phyloP scores from a whole-genome alignment of 1,140 invertebrate genomes.

The Papilio dardanus region DNA sequence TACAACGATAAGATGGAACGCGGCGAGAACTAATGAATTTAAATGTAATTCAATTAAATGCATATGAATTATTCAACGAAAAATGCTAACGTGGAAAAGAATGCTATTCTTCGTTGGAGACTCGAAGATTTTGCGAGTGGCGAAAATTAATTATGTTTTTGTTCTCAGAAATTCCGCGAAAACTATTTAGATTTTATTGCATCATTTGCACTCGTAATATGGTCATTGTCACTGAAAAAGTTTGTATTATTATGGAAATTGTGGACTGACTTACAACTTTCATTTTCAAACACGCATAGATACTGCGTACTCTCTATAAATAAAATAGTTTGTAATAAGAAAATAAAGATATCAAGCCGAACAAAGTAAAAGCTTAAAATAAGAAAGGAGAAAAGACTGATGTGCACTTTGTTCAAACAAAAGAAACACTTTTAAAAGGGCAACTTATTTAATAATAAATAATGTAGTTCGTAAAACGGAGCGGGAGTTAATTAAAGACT shows the following conservation, averaged over 20 bases:
- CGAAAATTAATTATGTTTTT: constrained; percentile 64
- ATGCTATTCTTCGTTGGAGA: constrained; percentile 60
- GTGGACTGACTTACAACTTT: not conserved
- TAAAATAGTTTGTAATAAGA: too few relatives aligned
- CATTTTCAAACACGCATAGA: not conserved
- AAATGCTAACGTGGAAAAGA: constrained; percentile 71
- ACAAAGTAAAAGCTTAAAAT: not conserved
- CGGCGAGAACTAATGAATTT: constrained; percentile 67
- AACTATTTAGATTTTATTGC: constrained; percentile 3
- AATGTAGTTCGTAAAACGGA: constrained; percentile 10
- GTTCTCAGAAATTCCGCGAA: constrained; percentile 24
- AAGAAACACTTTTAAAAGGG: constrained; percentile 5
- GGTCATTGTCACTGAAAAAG: not conserved
- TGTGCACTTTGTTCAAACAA: constrained; percentile 9
- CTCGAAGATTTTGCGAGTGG: constrained; percentile 52
- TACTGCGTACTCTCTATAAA: too few relatives aligned
- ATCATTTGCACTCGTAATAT: constrained; percentile 2
- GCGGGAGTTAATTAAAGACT: constrained; percentile 18
- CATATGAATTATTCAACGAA: constrained; percentile 76
- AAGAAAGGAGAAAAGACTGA: not conserved
- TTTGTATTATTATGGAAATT: not conserved
- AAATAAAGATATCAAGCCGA: not conserved
- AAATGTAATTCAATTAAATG: constrained; percentile 79
- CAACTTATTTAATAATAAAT: constrained; percentile 18
- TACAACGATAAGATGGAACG: constrained; percentile 53